Evolutionary conservation across 1,140 invertebrate genomes (phyloP).

Genomic region (Drosophila lini): DNA sequence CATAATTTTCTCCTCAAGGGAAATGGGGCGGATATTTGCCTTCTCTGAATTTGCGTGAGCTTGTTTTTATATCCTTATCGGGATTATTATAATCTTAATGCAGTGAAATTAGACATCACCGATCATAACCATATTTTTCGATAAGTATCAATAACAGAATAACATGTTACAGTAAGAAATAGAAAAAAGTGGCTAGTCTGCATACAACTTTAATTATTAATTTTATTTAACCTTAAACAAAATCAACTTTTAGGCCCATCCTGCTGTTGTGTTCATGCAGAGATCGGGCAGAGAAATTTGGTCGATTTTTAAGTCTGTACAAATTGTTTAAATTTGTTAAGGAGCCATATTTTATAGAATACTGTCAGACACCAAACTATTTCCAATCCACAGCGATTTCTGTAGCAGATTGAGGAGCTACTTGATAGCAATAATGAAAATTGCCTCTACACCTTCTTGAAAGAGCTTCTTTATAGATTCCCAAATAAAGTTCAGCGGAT

Average conservation of each 20-base stretch:
- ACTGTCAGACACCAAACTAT: not conserved
- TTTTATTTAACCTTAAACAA: too few species aligned
- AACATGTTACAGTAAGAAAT: not conserved
- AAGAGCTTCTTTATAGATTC: not conserved
- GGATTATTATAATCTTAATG: not conserved
- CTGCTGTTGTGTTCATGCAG: too few species aligned
- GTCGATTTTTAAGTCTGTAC: too few species aligned
- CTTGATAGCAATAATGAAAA: conserved; percentile 15
- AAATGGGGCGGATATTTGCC: conserved; percentile 1
- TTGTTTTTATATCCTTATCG: conserved; percentile 2
- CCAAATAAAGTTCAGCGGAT: not conserved
- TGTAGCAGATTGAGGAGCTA: conserved; percentile 7
- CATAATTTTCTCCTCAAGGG: conserved; percentile 27
- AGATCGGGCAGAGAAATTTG: too few species aligned
- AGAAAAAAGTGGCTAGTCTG: not conserved
- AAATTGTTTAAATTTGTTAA: not conserved
- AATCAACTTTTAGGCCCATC: too few species aligned
- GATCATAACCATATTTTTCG: not conserved
- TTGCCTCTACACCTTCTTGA: not conserved
- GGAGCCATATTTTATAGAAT: not conserved
- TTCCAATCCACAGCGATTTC: not conserved
- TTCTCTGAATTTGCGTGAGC: not conserved
- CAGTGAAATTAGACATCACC: not conserved
- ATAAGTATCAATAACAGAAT: not conserved
- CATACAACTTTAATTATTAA: too few species aligned